Percentiles rank a stretch among this genome's conserved stretches.
These are phyloP conservation scores for Anguilla obscura DNA, from an alignment of 2,797 vertebrate species.

Conservation along the genomic window DNA sequence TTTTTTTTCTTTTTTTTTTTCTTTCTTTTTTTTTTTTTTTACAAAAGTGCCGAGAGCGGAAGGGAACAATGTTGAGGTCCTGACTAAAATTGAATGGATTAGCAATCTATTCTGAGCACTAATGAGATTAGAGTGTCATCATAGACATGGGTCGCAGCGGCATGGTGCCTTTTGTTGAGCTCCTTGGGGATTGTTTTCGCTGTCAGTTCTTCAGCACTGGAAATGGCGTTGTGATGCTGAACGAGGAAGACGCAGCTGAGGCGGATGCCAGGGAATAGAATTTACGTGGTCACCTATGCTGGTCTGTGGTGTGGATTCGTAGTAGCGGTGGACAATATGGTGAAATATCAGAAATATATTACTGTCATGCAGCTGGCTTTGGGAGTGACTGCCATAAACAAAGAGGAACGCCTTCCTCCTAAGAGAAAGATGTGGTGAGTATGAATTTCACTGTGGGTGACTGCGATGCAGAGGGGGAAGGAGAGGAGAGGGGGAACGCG, in stretches of 20 bases:
- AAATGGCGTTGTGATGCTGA: constrained; percentile 82
- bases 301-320: constrained; percentile 75
- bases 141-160: constrained; percentile 75
- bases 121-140: constrained; percentile 73
- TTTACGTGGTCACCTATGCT: constrained; percentile 88
- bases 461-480: constrained; percentile 58
- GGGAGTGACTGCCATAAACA: constrained; percentile 97
- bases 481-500: constrained; percentile 32
- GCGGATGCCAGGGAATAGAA: constrained; percentile 86
- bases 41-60: constrained; percentile 43
- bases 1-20: constrained; percentile 57
- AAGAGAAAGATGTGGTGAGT: constrained; percentile 98
- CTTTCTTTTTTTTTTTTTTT: constrained; percentile 27
- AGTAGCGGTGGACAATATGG: constrained; percentile 89
- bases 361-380: constrained; percentile 99
- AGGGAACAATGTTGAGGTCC: constrained; percentile 67
- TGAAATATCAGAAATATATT: constrained; percentile 99
- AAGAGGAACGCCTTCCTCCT: constrained; percentile 93
- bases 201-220: constrained; percentile 73
- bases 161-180: constrained; percentile 69
- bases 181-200: constrained; percentile 74
- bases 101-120: constrained; percentile 63
- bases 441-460: constrained; percentile 66
- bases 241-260: constrained; percentile 77
- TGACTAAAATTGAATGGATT: constrained; percentile 65